Conservation (phyloP, 2,797 vertebrate species). For the Hippocampus kuda region DNA sequence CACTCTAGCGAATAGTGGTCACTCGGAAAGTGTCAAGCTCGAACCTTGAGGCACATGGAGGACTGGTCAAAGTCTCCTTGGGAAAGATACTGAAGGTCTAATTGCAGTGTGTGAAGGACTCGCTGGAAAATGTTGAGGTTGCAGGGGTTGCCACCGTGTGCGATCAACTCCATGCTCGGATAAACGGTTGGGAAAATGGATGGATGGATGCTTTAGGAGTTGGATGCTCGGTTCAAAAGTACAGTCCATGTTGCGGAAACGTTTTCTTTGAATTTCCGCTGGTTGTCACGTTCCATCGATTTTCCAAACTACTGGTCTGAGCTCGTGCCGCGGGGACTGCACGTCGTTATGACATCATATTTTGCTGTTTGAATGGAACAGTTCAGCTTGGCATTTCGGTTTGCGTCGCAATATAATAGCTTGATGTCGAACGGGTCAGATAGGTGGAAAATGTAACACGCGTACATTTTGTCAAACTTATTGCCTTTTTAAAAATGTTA, state of each 20-base stretch:
- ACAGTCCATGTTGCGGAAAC: too few relatives aligned
- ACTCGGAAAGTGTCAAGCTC: not conserved
- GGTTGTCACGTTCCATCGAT: too few relatives aligned
- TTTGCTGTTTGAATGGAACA: not conserved
- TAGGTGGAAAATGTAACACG: not conserved
- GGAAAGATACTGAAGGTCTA: not conserved
- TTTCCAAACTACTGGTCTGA: too few relatives aligned
- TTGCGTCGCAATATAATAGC: not conserved
- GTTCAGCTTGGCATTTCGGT: not conserved
- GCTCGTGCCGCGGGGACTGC: too few relatives aligned
- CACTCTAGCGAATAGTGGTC: not conserved
- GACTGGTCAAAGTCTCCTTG: not conserved
- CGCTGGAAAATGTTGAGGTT: not conserved
- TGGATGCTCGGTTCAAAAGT: not conserved
- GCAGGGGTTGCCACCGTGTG: too few relatives aligned
- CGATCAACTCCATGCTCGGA: too few relatives aligned
- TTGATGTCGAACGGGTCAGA: not conserved
- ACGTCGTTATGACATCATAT: not conserved
- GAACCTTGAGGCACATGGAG: slow-evolving; percentile 3
- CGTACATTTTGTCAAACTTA: not conserved
- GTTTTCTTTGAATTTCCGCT: too few relatives aligned
- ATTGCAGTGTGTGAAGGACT: not conserved
- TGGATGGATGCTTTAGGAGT: too few relatives aligned
- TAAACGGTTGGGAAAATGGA: too few relatives aligned
- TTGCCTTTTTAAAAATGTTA: not conserved